Evolutionary conservation across 2,797 vertebrate species (phyloP), one percentile per base, ranked within the genome.

Genomic region (Gobio occitaniae): DNA sequence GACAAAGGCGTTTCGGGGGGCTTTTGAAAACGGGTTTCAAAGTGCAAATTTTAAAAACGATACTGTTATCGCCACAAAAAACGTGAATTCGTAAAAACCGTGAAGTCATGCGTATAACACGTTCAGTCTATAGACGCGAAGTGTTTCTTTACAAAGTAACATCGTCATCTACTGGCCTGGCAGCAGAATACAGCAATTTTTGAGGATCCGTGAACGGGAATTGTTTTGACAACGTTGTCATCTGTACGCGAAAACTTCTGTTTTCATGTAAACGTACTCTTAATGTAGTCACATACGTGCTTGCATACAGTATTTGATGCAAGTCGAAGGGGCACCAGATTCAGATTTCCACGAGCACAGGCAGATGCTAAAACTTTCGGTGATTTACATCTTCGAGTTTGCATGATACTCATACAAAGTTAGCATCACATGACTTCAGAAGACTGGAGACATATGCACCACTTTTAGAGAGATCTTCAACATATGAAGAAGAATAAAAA

Each of bases 131-230:
- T 4, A 61, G n/a, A n/a, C 3, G n/a, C 0, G 1, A 12, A 25
- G 9, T n/a, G 3, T 61, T 59, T 61, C 56, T 61, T 25, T 61
- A 25, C 56, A 5, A 61, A 25, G 10, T 61, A 11, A 61, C 56
- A 61, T 61, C n/a, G n/a, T n/a, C 56, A 61, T 61, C n/a, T 61
- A 61, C 56, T 61, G 56, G 56, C n/a, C 56, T 61, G 56, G 56
- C 56, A 61, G 56, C n/a, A 61, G n/a, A 61, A 61, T 25, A 25
- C 21, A 61, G 56, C 19, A 9, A 4, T 59, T 61, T 61, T 25
- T 0, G 11, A 12, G 11, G 50, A 52, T 52, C 50, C 6, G 4
- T 16, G 48, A 15, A 16, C 48, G 1, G 48, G 48, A 15, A 16
- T 16, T 1, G 4, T 50, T 15, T 50, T 50, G 15, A 50, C 13